Percentiles rank a stretch among this genome's conserved stretches.
Conservation (phyloP, 2,888 invertebrate genomes). For the Lampropteryx suffumata region DNA sequence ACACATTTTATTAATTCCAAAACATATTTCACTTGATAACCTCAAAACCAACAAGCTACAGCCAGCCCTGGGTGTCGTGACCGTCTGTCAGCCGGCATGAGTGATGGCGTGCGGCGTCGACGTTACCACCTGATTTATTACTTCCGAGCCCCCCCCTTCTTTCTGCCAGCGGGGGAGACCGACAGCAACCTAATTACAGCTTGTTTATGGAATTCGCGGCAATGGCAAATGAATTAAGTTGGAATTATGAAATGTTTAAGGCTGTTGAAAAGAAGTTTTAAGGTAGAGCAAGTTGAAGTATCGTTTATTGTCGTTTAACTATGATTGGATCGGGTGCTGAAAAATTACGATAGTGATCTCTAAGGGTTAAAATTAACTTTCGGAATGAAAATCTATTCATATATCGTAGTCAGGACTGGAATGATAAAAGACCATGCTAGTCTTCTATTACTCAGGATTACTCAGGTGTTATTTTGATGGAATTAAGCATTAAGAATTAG, state of each 20-base stretch:
- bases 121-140: constrained; percentile 82
- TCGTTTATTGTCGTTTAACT: no score
- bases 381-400: no score
- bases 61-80: constrained; percentile 67
- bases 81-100: constrained; percentile 70
- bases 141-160: constrained; percentile 60
- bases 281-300: no score
- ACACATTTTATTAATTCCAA: no score
- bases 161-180: constrained; percentile 28
- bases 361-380: no score
- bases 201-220: constrained; percentile 33
- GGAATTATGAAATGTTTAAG: constrained; percentile 14
- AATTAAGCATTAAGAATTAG: no score
- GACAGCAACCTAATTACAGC: constrained; percentile 45
- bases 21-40: constrained; percentile 7
- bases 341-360: no score
- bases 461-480: no score
- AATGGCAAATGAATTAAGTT: constrained; percentile 12
- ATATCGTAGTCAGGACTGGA: no score
- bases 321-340: no score
- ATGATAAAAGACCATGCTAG: no score
- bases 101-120: constrained; percentile 79
- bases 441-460: no score
- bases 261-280: neutral
- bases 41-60: constrained; percentile 17